A percentile compares a stretch with the other conserved stretches of the same genome.
phyloP scores from a whole-genome alignment of 2,113 vertebrate genomes.

The Tamias sibiricus region DNA sequence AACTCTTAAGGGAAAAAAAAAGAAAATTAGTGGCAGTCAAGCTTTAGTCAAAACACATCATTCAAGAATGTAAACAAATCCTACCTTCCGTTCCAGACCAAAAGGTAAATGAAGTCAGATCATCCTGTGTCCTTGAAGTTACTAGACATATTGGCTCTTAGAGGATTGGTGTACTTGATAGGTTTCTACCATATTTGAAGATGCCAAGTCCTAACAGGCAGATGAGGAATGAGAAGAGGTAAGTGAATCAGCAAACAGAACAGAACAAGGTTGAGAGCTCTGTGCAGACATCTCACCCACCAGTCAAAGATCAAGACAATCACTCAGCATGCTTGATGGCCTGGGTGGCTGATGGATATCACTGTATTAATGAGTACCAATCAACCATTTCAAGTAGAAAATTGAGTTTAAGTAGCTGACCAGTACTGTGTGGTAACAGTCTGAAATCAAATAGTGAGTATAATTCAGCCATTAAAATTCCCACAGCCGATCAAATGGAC shows the following conservation, averaged over 20 bases:
- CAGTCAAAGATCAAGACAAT: slow-evolving; percentile 42
- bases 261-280: background rate
- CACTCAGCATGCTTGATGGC: background rate
- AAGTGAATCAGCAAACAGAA: background rate
- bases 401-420: slow-evolving; percentile 63
- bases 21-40: background rate
- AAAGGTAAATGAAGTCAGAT: background rate
- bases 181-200: background rate
- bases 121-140: background rate
- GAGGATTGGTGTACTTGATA: background rate
- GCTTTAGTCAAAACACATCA: background rate
- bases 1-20: background rate
- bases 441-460: slow-evolving; percentile 61
- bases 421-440: slow-evolving; percentile 54
- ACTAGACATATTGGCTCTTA: background rate
- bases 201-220: background rate
- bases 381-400: slow-evolving; percentile 67
- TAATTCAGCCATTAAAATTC: slow-evolving; percentile 64
- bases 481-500: background rate
- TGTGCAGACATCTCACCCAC: background rate
- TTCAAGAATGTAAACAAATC: background rate
- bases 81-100: background rate
- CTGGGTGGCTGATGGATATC: background rate
- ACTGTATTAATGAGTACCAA: slow-evolving; percentile 51
- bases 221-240: background rate